phyloP scores from a whole-genome alignment of 2,888 invertebrate genomes.

The Drosophila limbata region DNA sequence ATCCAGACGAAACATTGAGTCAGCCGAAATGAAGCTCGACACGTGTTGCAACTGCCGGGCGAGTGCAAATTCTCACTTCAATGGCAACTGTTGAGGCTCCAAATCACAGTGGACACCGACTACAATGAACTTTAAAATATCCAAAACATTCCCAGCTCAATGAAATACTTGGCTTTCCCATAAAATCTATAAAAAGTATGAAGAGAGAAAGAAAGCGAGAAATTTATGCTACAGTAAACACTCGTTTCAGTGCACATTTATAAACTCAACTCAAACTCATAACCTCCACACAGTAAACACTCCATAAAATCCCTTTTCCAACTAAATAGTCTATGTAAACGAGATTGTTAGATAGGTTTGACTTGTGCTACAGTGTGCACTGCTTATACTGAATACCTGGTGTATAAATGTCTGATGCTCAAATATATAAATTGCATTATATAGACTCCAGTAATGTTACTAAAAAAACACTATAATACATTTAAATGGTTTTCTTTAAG shows the following conservation, averaged over 20 bases:
- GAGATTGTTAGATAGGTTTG: not conserved
- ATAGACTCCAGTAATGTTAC: too few relatives aligned
- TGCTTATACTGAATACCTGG: not conserved
- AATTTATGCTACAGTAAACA: slow-evolving; percentile 6
- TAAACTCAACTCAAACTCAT: too few relatives aligned
- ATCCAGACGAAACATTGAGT: slow-evolving; percentile 25
- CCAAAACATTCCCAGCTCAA: not conserved
- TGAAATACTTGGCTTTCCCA: not conserved
- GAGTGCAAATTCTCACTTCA: slow-evolving; percentile 26
- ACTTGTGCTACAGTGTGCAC: not conserved
- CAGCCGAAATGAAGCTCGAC: slow-evolving; percentile 9
- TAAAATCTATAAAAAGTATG: not conserved
- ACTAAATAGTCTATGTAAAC: not conserved
- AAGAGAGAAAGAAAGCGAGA: not conserved
- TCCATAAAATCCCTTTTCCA: not conserved
- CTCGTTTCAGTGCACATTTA: not conserved
- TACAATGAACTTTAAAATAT: not conserved
- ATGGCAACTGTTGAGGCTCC: slow-evolving; percentile 24
- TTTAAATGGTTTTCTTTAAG: too few relatives aligned
- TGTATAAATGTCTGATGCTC: not conserved
- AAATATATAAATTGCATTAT: not conserved
- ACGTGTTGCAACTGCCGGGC: slow-evolving; percentile 36
- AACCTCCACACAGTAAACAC: slow-evolving; percentile 3
- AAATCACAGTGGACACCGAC: slow-evolving; percentile 9
- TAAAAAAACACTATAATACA: too few relatives aligned